Percentiles rank a stretch among this genome's conserved stretches.
phyloP scores from a whole-genome alignment of 2,888 invertebrate genomes.

The Campaea margaritaria region DNA sequence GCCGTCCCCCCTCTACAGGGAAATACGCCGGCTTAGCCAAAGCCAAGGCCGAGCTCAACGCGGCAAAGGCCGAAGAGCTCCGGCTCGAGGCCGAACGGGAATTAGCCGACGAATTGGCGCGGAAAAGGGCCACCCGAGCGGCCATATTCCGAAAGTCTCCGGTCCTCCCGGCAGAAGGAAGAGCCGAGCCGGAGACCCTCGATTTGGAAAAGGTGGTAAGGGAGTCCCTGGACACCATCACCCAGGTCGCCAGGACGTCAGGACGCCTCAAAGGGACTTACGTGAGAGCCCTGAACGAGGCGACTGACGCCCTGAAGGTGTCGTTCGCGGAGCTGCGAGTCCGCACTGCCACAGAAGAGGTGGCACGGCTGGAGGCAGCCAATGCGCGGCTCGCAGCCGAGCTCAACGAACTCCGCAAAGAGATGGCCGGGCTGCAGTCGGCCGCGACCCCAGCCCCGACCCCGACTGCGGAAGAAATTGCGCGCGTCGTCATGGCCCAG shows the following conservation, averaged over 20 bases:
- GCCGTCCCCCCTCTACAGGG: constrained; percentile 4
- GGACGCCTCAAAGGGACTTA: constrained; percentile 6
- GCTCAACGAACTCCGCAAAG: constrained; percentile 3
- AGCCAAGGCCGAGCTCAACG: constrained; percentile 1
- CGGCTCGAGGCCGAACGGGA: not conserved
- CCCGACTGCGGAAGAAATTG: no score
- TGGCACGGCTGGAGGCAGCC: not conserved
- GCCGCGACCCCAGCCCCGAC: no score
- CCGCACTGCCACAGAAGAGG: not conserved
- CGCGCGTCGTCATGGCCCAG: no score
- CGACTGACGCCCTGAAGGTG: not conserved
- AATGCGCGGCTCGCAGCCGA: not conserved
- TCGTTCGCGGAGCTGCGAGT: not conserved
- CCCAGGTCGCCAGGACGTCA: not conserved
- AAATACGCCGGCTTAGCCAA: not conserved
- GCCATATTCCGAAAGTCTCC: not conserved
- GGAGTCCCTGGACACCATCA: not conserved
- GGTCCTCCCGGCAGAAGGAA: not conserved
- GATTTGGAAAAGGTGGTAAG: not conserved
- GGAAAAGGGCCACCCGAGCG: not conserved
- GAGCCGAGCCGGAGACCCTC: not conserved
- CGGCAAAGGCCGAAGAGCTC: not conserved
- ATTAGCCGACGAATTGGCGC: not conserved
- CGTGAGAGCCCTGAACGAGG: constrained; percentile 1
- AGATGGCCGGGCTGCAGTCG: not conserved